Conservation (phyloP, 2,113 vertebrate species). For the Sprattus sprattus region DNA sequence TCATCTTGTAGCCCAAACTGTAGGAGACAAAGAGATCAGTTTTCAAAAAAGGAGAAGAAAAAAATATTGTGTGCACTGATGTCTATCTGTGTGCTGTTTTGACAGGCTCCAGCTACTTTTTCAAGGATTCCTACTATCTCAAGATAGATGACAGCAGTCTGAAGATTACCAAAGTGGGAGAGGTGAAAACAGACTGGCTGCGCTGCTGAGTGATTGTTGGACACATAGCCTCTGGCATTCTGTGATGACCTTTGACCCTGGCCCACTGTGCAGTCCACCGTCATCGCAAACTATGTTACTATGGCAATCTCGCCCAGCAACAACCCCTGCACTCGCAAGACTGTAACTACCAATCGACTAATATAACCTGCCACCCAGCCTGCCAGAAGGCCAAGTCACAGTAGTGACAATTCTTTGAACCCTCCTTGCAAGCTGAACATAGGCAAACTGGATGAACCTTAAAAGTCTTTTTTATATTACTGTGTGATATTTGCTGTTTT, state of each 20-base stretch:
- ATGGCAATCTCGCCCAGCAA: conserved; percentile 69
- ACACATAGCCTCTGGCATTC: conserved; percentile 38
- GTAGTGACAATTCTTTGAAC: conserved; percentile 39
- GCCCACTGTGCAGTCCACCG: conserved; percentile 41
- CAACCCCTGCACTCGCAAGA: conserved; percentile 66
- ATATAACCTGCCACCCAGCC: conserved; percentile 57
- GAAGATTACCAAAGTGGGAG: conserved; percentile 94
- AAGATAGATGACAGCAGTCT: conserved; percentile 92
- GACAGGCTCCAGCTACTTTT: conserved; percentile 94
- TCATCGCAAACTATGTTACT: conserved; percentile 63
- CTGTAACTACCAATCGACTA: conserved; percentile 48
- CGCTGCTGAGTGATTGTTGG: conserved; percentile 79
- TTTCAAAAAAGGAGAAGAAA: background rate
- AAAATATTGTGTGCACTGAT: conserved; percentile 44
- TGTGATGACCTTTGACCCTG: conserved; percentile 53
- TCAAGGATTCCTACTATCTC: conserved; percentile 91
- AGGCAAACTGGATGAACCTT: conserved; percentile 54
- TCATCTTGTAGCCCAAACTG: background rate
- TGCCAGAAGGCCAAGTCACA: conserved; percentile 48
- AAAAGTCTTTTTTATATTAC: conserved; percentile 45
- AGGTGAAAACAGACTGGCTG: conserved; percentile 93
- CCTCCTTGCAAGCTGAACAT: conserved; percentile 48
- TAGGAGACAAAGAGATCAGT: background rate
- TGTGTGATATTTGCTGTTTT: conserved; percentile 58
- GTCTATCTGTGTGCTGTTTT: conserved; percentile 38